Conservation (phyloP, 1,140 invertebrate species). For the Meloidogyne exigua region DNA sequence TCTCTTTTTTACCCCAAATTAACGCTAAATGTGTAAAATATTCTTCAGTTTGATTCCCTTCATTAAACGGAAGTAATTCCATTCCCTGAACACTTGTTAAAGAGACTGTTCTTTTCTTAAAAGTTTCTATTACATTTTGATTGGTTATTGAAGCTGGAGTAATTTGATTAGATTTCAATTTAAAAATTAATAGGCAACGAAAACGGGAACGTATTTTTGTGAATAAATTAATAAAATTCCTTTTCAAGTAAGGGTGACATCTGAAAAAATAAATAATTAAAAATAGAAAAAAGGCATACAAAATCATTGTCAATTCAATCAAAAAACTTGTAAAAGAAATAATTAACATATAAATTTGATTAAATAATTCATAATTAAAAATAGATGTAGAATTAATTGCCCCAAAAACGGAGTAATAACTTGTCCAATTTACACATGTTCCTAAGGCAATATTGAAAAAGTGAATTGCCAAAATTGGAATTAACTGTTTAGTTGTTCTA, state of each 20-base stretch:
- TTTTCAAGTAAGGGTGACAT: background rate
- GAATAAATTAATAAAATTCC: background rate
- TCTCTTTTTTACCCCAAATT: background rate
- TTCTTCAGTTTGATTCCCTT: background rate
- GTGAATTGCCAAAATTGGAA: conserved; percentile 17
- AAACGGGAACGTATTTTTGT: background rate
- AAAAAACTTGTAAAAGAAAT: conserved; percentile 1
- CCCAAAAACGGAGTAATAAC: background rate
- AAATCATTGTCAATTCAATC: background rate
- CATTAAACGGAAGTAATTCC: background rate
- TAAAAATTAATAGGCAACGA: background rate
- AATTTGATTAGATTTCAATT: background rate
- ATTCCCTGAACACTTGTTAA: background rate
- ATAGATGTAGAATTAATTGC: background rate
- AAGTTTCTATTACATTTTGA: background rate
- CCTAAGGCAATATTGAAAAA: conserved; percentile 15
- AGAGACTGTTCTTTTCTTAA: background rate
- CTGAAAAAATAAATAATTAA: background rate
- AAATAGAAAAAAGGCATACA: background rate
- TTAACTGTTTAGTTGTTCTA: background rate
- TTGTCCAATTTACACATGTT: background rate
- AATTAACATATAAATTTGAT: background rate
- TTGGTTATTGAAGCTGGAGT: background rate
- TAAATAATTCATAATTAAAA: background rate
- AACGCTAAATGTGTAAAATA: background rate